phyloP scores from a whole-genome alignment of 2,797 vertebrate genomes.

The Eidolon dupreanum region DNA sequence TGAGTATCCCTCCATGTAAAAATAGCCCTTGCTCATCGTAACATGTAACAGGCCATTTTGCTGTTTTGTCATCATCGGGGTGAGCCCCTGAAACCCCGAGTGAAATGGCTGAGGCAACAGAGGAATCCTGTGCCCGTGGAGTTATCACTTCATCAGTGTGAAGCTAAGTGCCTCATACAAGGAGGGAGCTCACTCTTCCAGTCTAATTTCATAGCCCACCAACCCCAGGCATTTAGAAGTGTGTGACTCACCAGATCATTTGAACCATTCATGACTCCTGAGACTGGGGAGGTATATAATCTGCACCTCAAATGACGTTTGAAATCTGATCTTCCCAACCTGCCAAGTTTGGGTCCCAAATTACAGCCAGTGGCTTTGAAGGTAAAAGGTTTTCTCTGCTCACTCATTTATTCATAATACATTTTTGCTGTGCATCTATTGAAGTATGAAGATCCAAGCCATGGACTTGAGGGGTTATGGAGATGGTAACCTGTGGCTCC shows the following conservation, averaged over 20 bases:
- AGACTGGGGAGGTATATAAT: background rate
- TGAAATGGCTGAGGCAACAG: background rate
- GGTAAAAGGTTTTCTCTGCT: background rate
- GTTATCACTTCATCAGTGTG: background rate
- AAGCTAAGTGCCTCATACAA: background rate
- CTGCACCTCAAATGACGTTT: background rate
- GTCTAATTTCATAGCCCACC: background rate
- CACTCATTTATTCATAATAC: background rate
- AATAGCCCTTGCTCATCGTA: background rate
- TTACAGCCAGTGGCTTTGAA: background rate
- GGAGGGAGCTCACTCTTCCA: background rate
- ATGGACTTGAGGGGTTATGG: background rate
- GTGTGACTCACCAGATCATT: background rate
- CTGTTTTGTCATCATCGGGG: background rate
- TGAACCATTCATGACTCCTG: background rate
- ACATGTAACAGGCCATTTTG: fast-evolving
- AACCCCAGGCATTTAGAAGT: background rate
- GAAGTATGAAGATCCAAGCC: background rate
- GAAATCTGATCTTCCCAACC: background rate
- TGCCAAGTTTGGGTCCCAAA: background rate
- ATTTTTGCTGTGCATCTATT: background rate
- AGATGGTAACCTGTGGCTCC: background rate
- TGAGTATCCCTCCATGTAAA: background rate
- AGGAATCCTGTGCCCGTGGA: background rate
- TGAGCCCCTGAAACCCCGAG: background rate